phyloP scores from a whole-genome alignment of 2,113 vertebrate species.

The Silurus glanis region DNA sequence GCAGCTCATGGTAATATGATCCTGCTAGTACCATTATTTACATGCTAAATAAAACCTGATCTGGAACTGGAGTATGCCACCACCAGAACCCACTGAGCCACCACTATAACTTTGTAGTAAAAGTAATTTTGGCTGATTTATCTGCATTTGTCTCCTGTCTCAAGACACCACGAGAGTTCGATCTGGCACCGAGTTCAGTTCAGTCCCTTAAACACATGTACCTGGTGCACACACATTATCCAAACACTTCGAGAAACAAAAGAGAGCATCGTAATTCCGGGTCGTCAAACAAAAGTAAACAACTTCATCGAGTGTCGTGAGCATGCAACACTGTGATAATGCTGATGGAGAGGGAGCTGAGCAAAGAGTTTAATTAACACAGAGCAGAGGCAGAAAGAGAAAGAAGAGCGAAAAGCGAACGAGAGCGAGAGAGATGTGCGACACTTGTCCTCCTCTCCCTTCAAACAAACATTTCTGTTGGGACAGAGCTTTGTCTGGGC shows the following conservation, averaged over 20 bases:
- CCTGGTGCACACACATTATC: slow-evolving; percentile 62
- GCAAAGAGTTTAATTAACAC: slow-evolving; percentile 76
- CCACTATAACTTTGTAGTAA: neutral
- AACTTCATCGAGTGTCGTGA: slow-evolving; percentile 72
- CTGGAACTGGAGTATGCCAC: neutral
- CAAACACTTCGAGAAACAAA: slow-evolving; percentile 62
- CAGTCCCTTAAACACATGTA: slow-evolving; percentile 60
- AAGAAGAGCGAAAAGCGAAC: slow-evolving; percentile 24
- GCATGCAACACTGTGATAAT: slow-evolving; percentile 74
- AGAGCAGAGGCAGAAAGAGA: slow-evolving; percentile 54
- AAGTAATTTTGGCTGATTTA: neutral
- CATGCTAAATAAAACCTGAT: neutral
- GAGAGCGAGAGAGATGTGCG: slow-evolving; percentile 39
- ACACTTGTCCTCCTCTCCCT: slow-evolving; percentile 67
- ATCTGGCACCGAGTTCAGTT: slow-evolving; percentile 46
- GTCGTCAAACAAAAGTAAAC: slow-evolving; percentile 74
- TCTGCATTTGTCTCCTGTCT: neutral
- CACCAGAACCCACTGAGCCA: too few species aligned
- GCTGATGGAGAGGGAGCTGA: slow-evolving; percentile 71
- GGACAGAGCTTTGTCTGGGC: slow-evolving; percentile 74
- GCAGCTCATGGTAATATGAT: neutral
- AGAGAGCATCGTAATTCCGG: slow-evolving; percentile 62
- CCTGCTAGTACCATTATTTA: neutral
- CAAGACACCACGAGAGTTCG: slow-evolving; percentile 12
- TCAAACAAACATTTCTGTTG: slow-evolving; percentile 74